Evolutionary conservation across 2,888 invertebrate genomes (phyloP).

Genomic region (Cerastis rubricosa): DNA sequence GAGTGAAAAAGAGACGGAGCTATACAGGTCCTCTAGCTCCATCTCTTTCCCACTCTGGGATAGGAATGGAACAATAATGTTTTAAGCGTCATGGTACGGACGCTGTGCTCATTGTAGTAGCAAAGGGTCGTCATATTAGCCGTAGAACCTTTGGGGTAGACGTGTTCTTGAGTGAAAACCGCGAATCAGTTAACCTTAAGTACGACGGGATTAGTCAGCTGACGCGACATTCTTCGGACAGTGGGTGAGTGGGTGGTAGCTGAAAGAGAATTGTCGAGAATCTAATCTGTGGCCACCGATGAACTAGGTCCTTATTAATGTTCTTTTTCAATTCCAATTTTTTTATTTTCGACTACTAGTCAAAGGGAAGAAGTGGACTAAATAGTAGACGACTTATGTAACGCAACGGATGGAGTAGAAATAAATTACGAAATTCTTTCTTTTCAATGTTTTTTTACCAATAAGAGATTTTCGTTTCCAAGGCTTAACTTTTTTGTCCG

Average conservation of each 20-base stretch:
- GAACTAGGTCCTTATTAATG: not conserved
- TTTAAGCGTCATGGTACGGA: too few species aligned
- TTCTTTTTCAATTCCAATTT: not conserved
- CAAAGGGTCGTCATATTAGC: not conserved
- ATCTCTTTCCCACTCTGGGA: too few species aligned
- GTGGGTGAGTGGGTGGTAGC: not conserved
- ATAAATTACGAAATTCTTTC: not conserved
- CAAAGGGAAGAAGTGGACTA: not conserved
- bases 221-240: not conserved
- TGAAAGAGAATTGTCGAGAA: not conserved
- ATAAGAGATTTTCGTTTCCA: slow-evolving; percentile 8
- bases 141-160: not conserved
- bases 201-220: not conserved
- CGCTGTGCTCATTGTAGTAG: not conserved
- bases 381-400: not conserved
- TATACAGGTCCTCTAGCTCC: too few species aligned
- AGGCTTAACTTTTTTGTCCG: slow-evolving; percentile 2
- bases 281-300: not conserved
- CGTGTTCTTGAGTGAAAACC: not conserved
- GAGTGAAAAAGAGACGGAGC: too few species aligned
- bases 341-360: not conserved
- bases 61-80: too few species aligned
- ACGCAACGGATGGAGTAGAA: not conserved
- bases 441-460: not conserved
- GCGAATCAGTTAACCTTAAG: not conserved